Evolutionary conservation across 1,140 invertebrate genomes (phyloP).

Genomic region (Watersipora subatra): DNA sequence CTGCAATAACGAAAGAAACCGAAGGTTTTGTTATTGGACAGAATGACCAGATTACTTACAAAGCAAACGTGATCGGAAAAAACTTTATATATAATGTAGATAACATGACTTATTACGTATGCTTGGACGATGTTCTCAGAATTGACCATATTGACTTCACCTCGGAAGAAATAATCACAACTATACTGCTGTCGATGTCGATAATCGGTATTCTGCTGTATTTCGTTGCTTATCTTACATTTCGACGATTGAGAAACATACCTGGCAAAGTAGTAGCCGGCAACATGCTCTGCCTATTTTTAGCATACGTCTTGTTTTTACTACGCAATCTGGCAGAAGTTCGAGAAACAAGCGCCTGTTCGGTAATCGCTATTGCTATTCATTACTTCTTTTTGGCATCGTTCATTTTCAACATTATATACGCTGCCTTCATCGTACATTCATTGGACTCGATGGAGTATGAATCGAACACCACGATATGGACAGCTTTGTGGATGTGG

Average conservation of each 20-base stretch:
- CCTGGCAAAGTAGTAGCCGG: slow-evolving; percentile 44
- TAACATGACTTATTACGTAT: neutral
- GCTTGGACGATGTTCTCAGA: neutral
- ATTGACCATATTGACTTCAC: neutral
- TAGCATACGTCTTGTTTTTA: slow-evolving; percentile 41
- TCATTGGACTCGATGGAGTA: slow-evolving; percentile 16
- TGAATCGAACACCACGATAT: slow-evolving; percentile 8
- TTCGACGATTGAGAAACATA: slow-evolving; percentile 40
- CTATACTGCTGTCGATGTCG: neutral
- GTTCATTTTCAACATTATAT: slow-evolving; percentile 47
- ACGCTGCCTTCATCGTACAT: slow-evolving; percentile 51
- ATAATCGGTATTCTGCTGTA: neutral
- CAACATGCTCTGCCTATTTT: slow-evolving; percentile 36
- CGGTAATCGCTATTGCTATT: slow-evolving; percentile 35
- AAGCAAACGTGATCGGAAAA: neutral
- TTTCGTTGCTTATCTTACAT: slow-evolving; percentile 32
- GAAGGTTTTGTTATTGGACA: neutral
- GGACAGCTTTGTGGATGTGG: slow-evolving; percentile 41
- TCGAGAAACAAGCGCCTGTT: slow-evolving; percentile 11
- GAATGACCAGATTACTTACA: neutral
- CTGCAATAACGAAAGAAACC: neutral
- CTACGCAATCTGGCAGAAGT: slow-evolving; percentile 18
- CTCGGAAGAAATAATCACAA: neutral
- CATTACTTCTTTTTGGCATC: slow-evolving; percentile 45
- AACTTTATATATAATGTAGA: neutral